These are phyloP conservation scores for Monochamus alternatus DNA, from an alignment of 2,888 invertebrate species.

Conservation along the genomic window DNA sequence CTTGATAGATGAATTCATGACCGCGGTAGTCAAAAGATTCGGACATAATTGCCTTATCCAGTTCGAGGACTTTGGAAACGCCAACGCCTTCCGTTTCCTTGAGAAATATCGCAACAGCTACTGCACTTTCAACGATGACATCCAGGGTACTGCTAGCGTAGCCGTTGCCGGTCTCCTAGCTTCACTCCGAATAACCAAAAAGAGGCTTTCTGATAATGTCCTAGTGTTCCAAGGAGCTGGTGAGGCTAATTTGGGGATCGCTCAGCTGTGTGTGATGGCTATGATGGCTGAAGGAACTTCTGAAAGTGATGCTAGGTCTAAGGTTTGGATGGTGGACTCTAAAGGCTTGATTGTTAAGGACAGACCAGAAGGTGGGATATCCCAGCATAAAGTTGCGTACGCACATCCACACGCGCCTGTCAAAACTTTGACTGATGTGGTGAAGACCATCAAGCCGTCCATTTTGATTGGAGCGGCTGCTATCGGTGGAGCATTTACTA, in stretches of 20 bases:
- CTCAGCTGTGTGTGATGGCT: conserved; percentile 91
- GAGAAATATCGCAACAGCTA: conserved; percentile 90
- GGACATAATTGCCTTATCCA: conserved; percentile 90
- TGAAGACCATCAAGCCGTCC: conserved; percentile 86
- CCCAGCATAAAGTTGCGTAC: conserved; percentile 86
- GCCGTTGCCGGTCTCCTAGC: conserved; percentile 95
- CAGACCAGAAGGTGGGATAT: conserved; percentile 86
- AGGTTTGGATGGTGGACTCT: conserved; percentile 97
- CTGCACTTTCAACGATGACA: conserved; percentile 99
- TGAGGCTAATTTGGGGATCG: conserved; percentile 91
- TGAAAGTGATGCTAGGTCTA: conserved; percentile 82
- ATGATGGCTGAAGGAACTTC: conserved; percentile 88
- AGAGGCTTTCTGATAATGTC: conserved; percentile 85
- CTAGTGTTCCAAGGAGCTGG: conserved; percentile 97
- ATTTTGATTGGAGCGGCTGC: conserved; percentile 97
- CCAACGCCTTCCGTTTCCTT: conserved; percentile 95
- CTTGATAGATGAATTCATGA: conserved; percentile 98
- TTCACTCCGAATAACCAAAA: conserved; percentile 87
- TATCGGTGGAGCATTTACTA: conserved; percentile 93
- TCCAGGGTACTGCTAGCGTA: conserved; percentile 89
- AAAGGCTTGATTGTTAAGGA: conserved; percentile 93
- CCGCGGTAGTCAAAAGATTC: conserved; percentile 87
- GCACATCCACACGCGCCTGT: conserved; percentile 86
- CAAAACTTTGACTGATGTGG: conserved; percentile 85
- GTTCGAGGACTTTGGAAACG: conserved; percentile 99